Evolutionary conservation across 1,140 invertebrate species (phyloP).

Genomic region (Liolophura sinensis): DNA sequence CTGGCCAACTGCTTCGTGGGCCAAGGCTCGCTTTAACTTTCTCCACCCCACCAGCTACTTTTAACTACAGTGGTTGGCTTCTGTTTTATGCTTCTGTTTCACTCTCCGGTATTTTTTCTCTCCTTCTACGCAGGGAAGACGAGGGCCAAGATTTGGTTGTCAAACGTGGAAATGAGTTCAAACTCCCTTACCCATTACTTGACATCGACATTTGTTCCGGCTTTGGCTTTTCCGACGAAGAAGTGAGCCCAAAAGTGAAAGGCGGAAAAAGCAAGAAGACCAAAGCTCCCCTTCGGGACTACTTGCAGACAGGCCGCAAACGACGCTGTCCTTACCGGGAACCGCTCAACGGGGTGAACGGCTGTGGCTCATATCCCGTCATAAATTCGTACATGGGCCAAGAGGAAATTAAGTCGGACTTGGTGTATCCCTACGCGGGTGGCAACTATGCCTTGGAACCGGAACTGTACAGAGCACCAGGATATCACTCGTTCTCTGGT

Average conservation of each 20-base stretch:
- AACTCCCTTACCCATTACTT: constrained; percentile 91
- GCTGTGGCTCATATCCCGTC: constrained; percentile 43
- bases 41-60: no score
- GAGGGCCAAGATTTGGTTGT: constrained; percentile 94
- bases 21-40: no score
- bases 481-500: constrained; percentile 40
- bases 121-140: constrained; percentile 79
- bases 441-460: constrained; percentile 47
- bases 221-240: constrained; percentile 48
- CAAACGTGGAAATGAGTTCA: constrained; percentile 98
- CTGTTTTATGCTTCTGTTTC: constrained; percentile 13
- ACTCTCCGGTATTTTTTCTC: constrained; percentile 2
- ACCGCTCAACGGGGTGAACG: constrained; percentile 54
- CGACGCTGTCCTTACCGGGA: constrained; percentile 66
- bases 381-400: constrained; percentile 40
- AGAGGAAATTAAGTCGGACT: constrained; percentile 46
- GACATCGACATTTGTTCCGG: constrained; percentile 56
- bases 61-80: background rate
- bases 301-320: constrained; percentile 89
- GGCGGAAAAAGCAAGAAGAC: constrained; percentile 66
- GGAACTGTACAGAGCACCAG: constrained; percentile 47
- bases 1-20: no score
- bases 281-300: constrained; percentile 90
- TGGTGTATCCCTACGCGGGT: constrained; percentile 46
- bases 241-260: constrained; percentile 42